Evolutionary conservation across 1,140 invertebrate genomes (phyloP).

Genomic region (Glossosoma conforme): DNA sequence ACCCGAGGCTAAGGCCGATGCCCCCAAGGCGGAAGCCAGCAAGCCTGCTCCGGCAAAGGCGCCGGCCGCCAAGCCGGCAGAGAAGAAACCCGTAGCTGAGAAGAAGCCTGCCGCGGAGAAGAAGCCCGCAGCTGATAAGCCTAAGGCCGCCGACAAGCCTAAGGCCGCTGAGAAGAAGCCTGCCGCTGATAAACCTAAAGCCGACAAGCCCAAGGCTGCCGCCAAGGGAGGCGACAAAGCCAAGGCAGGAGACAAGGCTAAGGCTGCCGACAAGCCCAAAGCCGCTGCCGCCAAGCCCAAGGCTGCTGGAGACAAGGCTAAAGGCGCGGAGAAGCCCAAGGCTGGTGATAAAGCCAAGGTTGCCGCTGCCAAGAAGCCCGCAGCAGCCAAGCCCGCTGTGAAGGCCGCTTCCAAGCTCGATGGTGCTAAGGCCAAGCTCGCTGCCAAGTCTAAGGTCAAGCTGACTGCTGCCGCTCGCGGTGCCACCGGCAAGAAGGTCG

Average conservation of each 20-base stretch:
- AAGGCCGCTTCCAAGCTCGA: slow-evolving; percentile 39
- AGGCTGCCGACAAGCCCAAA: slow-evolving; percentile 53
- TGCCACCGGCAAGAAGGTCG: slow-evolving; percentile 15
- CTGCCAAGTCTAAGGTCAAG: slow-evolving; percentile 48
- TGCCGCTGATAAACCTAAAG: slow-evolving; percentile 45
- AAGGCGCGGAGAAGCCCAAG: slow-evolving; percentile 34
- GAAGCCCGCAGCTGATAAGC: slow-evolving; percentile 44
- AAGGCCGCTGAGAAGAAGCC: slow-evolving; percentile 45
- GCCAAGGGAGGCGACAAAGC: slow-evolving; percentile 44
- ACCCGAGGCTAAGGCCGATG: slow-evolving; percentile 35
- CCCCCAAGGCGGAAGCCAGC: slow-evolving; percentile 44
- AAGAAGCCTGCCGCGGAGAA: slow-evolving; percentile 53
- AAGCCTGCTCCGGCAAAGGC: slow-evolving; percentile 49
- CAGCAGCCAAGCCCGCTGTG: slow-evolving; percentile 29
- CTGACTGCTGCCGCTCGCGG: slow-evolving; percentile 13
- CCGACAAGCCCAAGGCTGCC: slow-evolving; percentile 56
- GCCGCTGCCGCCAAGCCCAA: slow-evolving; percentile 55
- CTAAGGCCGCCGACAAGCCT: slow-evolving; percentile 46
- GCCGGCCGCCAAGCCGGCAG: slow-evolving; percentile 44
- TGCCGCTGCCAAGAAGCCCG: slow-evolving; percentile 26
- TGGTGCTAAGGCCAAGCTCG: slow-evolving; percentile 47
- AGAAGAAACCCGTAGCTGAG: slow-evolving; percentile 47
- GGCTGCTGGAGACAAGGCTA: slow-evolving; percentile 36
- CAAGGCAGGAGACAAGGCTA: slow-evolving; percentile 40
- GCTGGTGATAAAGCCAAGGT: slow-evolving; percentile 50